Base-by-base conservation (phyloP, 2,113 vertebrate genomes). In the Bubo scandiacus region DNA sequence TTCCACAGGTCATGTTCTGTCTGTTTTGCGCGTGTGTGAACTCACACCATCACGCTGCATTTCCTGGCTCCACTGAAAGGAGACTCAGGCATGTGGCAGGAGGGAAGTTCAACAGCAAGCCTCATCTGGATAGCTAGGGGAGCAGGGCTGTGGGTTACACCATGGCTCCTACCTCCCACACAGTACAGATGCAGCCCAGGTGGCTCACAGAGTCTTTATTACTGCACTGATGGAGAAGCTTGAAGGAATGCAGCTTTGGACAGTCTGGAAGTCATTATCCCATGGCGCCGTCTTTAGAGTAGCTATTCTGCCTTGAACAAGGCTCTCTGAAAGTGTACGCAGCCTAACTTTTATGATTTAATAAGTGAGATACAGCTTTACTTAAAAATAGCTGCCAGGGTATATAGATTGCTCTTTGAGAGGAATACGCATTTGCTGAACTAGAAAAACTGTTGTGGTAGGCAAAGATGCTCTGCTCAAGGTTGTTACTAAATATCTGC, bases 101-200 rank as follows among this genome's bases (percentile, higher is more conserved):
- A 89, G 89, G 26, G 22, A 72, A 91, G 55, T 25, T 73, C 51
- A 29, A 34, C 45, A 81, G 84, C 84, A 55, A 77, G 20, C 15
- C 23, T 93, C 32, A 27, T 91, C 61, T 74, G 70, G 61, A 30
- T 6, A 51, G n/a, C 22, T 9, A 32, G 66, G 58, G 54, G 22
- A 95, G 51, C 17, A 38, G 61, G 36, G 77, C 81, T 70, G 51
- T 8, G 55, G 66, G 47, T 19, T 58, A 27, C 86, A 71, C 61
- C 79, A n/a, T 2, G 3, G 42, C 16, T 51, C 45, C 74, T 81
- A 88, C 94, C 94, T 94, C 96, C 95, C 96, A 96, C 92, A 65
- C 71, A 86, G 85, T 27, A 72, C 95, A 97, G 94, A 97, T 95
- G 95, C 73, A 82, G 74, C 66, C 94, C 96, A 97, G 90, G 96